A percentile compares a stretch with the other conserved stretches of the same genome.
Evolutionary conservation across 2,113 vertebrate genomes (phyloP).

Genomic region (Pteropus alecto): DNA sequence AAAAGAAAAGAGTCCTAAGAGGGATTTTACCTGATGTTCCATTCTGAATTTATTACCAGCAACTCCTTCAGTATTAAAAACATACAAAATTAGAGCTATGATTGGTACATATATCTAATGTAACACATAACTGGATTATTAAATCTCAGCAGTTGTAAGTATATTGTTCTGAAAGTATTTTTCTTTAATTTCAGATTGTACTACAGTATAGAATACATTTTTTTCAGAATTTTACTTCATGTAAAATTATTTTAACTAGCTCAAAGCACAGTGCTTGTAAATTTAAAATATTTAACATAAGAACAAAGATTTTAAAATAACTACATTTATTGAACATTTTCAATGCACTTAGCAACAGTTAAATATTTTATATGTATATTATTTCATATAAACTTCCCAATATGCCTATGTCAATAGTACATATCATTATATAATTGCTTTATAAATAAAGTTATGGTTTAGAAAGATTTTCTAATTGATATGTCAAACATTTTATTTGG

Average conservation of each 20-base stretch:
- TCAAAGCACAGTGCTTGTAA: not conserved
- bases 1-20: not conserved
- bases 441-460: not conserved
- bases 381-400: not conserved
- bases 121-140: not conserved
- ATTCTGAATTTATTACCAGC: not conserved
- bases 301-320: not conserved
- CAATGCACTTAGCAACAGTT: not conserved
- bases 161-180: not conserved
- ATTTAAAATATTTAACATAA: not conserved
- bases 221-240: not conserved
- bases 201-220: not conserved
- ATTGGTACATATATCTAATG: not conserved
- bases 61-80: not conserved
- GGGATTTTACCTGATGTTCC: not conserved
- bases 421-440: not conserved
- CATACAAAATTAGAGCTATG: not conserved
- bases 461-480: not conserved
- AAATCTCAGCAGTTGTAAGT: not conserved
- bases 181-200: not conserved
- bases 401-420: not conserved
- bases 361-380: not conserved
- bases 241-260: not conserved
- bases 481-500: not conserved
- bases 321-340: not conserved